Evolutionary conservation across 2,888 invertebrate genomes (phyloP).

Genomic region (Lochmaea capreae): DNA sequence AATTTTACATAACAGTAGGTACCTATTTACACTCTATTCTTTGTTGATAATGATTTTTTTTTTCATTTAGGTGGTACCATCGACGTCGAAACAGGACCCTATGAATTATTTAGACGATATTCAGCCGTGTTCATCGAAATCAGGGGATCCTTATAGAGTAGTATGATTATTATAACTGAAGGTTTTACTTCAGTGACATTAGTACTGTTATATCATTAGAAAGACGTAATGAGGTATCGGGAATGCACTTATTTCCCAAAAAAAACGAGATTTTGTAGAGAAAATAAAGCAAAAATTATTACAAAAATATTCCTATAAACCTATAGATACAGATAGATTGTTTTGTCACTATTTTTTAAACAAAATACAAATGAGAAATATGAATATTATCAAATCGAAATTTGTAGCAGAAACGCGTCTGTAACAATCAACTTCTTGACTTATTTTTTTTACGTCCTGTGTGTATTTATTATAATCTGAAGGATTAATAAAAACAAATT

Average conservation of each 20-base stretch:
- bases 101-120: conserved; percentile 64
- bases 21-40: no score
- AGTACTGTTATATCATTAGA: conserved; percentile 45
- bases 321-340: neutral
- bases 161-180: conserved; percentile 62
- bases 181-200: conserved; percentile 48
- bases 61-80: conserved; percentile 54
- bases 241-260: conserved; percentile 20
- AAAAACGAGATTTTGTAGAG: conserved; percentile 25
- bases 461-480: no score
- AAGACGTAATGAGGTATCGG: conserved; percentile 33
- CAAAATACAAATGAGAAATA: neutral
- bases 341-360: neutral
- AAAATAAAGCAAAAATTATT: conserved; percentile 22
- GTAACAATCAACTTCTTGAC: no score
- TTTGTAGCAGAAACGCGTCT: no score
- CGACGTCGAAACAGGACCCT: conserved; percentile 68
- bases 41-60: neutral
- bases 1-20: no score
- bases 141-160: conserved; percentile 61
- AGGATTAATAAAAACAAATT: no score
- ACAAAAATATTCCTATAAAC: neutral
- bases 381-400: no score
- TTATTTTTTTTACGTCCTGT: no score
- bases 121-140: conserved; percentile 67